These are phyloP conservation scores for Phymanthus crucifer DNA, from an alignment of 92 coral and sea anemone species.

Conservation along the genomic window DNA sequence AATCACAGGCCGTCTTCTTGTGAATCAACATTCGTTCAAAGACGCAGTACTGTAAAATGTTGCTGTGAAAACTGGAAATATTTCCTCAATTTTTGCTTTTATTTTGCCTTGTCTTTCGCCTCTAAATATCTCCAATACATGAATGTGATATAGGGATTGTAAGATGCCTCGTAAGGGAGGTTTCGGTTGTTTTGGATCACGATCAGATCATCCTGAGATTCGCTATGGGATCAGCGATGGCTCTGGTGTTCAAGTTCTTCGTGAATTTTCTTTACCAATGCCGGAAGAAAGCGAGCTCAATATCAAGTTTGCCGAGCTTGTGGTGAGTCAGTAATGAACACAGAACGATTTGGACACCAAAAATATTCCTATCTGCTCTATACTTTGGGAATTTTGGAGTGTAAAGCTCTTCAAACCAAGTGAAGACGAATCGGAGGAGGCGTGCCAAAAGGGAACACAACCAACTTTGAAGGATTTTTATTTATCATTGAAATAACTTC, in stretches of 20 bases:
- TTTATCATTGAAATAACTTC: constrained; percentile 40
- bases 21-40: constrained; percentile 35
- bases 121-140: constrained; percentile 37
- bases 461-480: constrained; percentile 28
- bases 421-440: constrained; percentile 28
- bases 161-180: constrained; percentile 89
- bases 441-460: constrained; percentile 15
- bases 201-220: constrained; percentile 91
- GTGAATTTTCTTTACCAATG: constrained; percentile 91
- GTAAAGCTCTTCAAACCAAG: constrained; percentile 30
- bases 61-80: constrained; percentile 19
- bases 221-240: constrained; percentile 95
- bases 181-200: constrained; percentile 95
- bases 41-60: constrained; percentile 19
- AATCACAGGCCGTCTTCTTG: constrained; percentile 29
- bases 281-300: constrained; percentile 99
- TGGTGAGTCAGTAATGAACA: constrained; percentile 67
- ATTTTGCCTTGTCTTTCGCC: constrained; percentile 13
- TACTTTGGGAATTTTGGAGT: constrained; percentile 24
- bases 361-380: constrained; percentile 13
- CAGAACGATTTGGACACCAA: background rate
- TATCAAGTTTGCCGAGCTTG: constrained; percentile 93
- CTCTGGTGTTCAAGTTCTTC: constrained; percentile 82
- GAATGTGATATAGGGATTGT: constrained; percentile 49
- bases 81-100: background rate